Conservation (phyloP, 2,888 invertebrate species). For the Belgica antarctica region DNA sequence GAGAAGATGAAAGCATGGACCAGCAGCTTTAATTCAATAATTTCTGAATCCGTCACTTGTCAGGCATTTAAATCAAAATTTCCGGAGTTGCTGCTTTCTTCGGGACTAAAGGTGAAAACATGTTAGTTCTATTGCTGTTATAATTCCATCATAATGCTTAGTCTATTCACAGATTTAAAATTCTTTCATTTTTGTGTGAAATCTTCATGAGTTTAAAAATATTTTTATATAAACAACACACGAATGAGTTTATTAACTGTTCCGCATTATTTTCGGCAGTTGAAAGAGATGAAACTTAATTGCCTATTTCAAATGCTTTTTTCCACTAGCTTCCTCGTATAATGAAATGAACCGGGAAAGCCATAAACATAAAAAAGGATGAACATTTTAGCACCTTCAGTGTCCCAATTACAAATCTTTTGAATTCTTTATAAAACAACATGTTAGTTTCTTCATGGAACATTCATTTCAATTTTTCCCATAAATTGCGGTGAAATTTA, state of each 20-base stretch:
- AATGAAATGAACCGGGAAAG: not conserved
- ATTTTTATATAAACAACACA: not conserved
- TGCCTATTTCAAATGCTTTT: not conserved
- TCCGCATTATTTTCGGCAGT: not conserved
- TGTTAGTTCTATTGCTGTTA: not conserved
- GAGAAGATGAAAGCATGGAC: too few species aligned
- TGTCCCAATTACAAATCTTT: slow-evolving; percentile 38
- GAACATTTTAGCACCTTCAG: slow-evolving; percentile 33
- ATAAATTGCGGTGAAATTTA: not conserved
- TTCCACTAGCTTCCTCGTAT: not conserved
- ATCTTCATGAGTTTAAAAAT: not conserved
- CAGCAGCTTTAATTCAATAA: too few species aligned
- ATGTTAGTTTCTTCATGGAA: not conserved
- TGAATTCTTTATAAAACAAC: not conserved
- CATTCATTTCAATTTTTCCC: not conserved
- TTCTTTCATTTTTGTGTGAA: not conserved
- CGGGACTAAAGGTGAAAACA: not conserved
- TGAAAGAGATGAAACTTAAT: not conserved
- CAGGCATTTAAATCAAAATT: not conserved
- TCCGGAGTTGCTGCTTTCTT: not conserved
- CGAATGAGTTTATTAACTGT: not conserved
- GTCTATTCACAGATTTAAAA: not conserved
- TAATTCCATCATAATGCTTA: not conserved
- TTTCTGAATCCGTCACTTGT: too few species aligned
- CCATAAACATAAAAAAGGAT: not conserved